These are phyloP conservation scores for Propithecus perrieri DNA, from an alignment of 2,797 vertebrate genomes.

Conservation along the genomic window DNA sequence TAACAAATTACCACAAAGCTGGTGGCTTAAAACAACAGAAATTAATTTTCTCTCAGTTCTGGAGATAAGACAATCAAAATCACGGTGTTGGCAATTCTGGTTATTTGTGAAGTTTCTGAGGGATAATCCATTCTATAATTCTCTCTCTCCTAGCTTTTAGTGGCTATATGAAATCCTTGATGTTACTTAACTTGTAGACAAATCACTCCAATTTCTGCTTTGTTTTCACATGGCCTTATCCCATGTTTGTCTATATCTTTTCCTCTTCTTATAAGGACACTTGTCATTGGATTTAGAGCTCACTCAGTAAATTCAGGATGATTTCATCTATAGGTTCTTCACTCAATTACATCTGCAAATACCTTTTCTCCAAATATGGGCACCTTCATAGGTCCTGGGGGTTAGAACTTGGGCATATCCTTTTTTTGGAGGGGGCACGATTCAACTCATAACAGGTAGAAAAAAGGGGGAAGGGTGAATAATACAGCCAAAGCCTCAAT, in stretches of 20 bases:
- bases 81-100: neutral
- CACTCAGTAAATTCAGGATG: neutral
- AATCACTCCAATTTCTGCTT: neutral
- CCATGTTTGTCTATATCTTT: neutral
- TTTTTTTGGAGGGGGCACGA: no score
- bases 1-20: neutral
- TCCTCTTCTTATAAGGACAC: neutral
- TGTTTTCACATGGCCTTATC: neutral
- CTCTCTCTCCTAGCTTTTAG: neutral
- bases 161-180: neutral
- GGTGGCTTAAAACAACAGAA: neutral
- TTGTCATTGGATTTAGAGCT: neutral
- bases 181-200: neutral
- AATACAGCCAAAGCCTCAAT: neutral
- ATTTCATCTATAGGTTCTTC: neutral
- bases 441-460: neutral
- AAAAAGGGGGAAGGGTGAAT: neutral
- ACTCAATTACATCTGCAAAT: neutral
- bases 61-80: neutral
- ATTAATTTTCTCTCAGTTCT: neutral
- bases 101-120: neutral
- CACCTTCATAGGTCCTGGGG: neutral
- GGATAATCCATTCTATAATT: neutral
- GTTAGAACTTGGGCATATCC: neutral
- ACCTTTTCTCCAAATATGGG: neutral